Evolutionary conservation across 2,797 vertebrate genomes (phyloP).

Genomic region (Micromesistius poutassou): DNA sequence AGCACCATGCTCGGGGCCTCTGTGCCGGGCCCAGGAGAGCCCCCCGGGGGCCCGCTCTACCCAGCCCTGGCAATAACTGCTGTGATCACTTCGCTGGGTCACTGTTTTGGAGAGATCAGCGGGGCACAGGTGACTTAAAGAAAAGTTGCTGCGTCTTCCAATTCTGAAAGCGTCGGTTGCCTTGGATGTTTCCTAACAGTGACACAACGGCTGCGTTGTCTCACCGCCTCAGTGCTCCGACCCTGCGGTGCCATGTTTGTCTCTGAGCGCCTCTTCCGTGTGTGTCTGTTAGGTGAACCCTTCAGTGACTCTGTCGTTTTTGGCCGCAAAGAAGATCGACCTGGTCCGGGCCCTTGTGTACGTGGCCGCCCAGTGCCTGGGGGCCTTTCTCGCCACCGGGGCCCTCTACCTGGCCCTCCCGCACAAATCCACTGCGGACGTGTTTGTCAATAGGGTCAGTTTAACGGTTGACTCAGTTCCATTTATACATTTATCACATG

Average conservation of each 20-base stretch:
- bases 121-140: constrained; percentile 73
- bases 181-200: too few species aligned
- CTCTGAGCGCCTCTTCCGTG: background rate
- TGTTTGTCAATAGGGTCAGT: constrained; percentile 73
- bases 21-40: constrained; percentile 56
- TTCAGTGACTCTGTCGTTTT: constrained; percentile 76
- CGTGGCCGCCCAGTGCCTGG: constrained; percentile 78
- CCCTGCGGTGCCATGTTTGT: background rate
- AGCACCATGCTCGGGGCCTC: constrained; percentile 78
- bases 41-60: constrained; percentile 66
- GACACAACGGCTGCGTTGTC: too few species aligned
- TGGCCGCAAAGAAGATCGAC: constrained; percentile 77
- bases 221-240: too few species aligned
- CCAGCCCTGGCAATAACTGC: constrained; percentile 77
- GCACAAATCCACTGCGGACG: constrained; percentile 50
- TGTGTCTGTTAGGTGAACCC: constrained; percentile 73
- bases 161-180: too few species aligned
- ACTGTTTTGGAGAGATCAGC: constrained; percentile 79
- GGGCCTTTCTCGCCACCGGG: constrained; percentile 70
- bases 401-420: constrained; percentile 74
- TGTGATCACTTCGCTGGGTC: constrained; percentile 67
- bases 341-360: constrained; percentile 62
- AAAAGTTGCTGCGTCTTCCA: background rate
- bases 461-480: background rate
- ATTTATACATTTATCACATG: too few species aligned